A percentile compares a stretch with the other conserved stretches of the same genome.
phyloP scores from a whole-genome alignment of 2,888 invertebrate genomes.

The Drosophila siamana region DNA sequence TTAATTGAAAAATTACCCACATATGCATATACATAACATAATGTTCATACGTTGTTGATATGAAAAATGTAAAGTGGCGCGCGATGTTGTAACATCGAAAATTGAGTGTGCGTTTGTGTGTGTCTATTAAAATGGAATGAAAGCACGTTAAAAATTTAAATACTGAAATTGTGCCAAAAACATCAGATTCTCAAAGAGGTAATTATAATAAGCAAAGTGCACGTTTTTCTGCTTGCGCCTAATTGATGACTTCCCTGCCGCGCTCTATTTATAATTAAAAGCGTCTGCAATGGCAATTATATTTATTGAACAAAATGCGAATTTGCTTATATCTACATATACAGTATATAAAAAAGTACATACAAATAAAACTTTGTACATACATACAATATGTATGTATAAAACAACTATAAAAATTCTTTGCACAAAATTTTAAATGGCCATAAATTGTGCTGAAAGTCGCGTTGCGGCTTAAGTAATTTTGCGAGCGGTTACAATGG shows the following conservation, averaged over 20 bases:
- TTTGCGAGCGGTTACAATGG: conserved; percentile 30
- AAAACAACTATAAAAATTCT: conserved; percentile 68
- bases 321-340: conserved; percentile 12
- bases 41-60: conserved; percentile 19
- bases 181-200: conserved; percentile 50
- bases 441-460: conserved; percentile 66
- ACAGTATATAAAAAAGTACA: conserved; percentile 16
- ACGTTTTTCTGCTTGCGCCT: conserved; percentile 53
- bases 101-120: conserved; percentile 44
- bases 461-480: conserved; percentile 55
- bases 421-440: conserved; percentile 57
- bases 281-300: conserved; percentile 69
- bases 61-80: conserved; percentile 56
- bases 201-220: conserved; percentile 63
- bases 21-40: conserved; percentile 25
- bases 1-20: conserved; percentile 85
- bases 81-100: conserved; percentile 59
- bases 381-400: conserved; percentile 38
- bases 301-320: conserved; percentile 66
- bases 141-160: conserved; percentile 64
- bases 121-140: conserved; percentile 57
- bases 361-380: conserved; percentile 4
- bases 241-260: conserved; percentile 76
- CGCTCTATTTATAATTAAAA: conserved; percentile 70
- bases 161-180: conserved; percentile 65